phyloP scores from a whole-genome alignment of 2,113 vertebrate genomes.

The Crotalus helleri region DNA sequence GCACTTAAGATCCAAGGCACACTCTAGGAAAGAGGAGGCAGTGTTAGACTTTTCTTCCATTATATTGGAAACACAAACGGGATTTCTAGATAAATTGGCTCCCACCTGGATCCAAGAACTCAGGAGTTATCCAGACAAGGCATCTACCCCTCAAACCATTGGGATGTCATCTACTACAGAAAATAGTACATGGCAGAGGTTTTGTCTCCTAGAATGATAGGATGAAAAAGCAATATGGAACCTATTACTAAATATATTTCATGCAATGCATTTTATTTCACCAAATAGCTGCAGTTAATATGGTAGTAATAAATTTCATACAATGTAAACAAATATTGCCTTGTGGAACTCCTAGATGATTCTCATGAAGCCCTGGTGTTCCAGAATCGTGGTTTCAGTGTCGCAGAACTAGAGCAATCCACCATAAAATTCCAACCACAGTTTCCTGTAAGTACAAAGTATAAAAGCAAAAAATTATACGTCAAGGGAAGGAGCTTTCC shows the following conservation, averaged over 20 bases:
- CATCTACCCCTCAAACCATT: neutral
- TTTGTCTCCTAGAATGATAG: neutral
- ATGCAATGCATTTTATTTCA: neutral
- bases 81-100: neutral
- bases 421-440: neutral
- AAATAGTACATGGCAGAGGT: neutral
- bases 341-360: neutral
- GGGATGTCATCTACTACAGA: neutral
- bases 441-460: neutral
- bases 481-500: neutral
- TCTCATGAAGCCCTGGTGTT: neutral
- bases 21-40: neutral
- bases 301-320: neutral
- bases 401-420: neutral
- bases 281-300: neutral
- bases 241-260: neutral
- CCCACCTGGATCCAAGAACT: neutral
- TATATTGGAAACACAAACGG: neutral
- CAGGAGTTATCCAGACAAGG: neutral
- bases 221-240: neutral
- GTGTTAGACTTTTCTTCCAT: neutral
- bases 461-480: neutral
- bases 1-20: neutral
- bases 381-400: neutral
- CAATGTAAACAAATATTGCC: neutral